A percentile compares a stretch with the other conserved stretches of the same genome.
These are phyloP conservation scores for Yponomeuta evonymella DNA, from an alignment of 2,888 invertebrate species.

Conservation along the genomic window DNA sequence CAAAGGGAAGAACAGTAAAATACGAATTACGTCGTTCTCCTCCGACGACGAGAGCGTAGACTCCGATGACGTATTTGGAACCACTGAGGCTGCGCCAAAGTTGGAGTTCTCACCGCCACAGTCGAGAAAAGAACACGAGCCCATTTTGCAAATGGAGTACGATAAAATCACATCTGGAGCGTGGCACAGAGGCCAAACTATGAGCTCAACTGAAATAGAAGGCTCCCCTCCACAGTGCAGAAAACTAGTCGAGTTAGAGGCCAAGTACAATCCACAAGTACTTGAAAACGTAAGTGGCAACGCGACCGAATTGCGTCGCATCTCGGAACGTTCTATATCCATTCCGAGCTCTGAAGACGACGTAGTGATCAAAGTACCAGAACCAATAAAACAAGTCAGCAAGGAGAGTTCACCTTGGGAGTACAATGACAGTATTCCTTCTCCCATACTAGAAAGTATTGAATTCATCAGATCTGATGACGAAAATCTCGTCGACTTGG, in stretches of 20 bases:
- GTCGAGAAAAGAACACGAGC: conserved; percentile 84
- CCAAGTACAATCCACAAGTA: conserved; percentile 79
- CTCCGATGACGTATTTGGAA: conserved; percentile 86
- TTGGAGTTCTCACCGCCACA: conserved; percentile 86
- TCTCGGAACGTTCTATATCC: conserved; percentile 84
- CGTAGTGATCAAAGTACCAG: conserved; percentile 75
- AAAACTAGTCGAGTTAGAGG: conserved; percentile 78
- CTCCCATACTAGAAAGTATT: conserved; percentile 77
- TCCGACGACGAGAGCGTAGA: conserved; percentile 86
- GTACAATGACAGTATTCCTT: conserved; percentile 79
- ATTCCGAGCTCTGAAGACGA: conserved; percentile 86
- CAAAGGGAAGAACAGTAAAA: conserved; percentile 81
- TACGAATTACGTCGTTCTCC: conserved; percentile 84
- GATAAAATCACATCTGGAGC: conserved; percentile 81
- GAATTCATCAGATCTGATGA: conserved; percentile 78
- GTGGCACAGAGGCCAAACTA: conserved; percentile 82
- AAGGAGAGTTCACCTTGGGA: conserved; percentile 77
- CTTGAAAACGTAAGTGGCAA: conserved; percentile 79
- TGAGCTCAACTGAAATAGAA: conserved; percentile 87
- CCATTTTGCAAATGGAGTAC: conserved; percentile 82
- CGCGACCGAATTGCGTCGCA: conserved; percentile 81
- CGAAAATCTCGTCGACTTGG: conserved; percentile 72
- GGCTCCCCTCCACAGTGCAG: conserved; percentile 85
- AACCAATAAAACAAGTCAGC: conserved; percentile 62
- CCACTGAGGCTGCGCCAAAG: conserved; percentile 83